phyloP scores from a whole-genome alignment of 64 coral and sea anemone genomes.

The Pocillopora damicornis region DNA sequence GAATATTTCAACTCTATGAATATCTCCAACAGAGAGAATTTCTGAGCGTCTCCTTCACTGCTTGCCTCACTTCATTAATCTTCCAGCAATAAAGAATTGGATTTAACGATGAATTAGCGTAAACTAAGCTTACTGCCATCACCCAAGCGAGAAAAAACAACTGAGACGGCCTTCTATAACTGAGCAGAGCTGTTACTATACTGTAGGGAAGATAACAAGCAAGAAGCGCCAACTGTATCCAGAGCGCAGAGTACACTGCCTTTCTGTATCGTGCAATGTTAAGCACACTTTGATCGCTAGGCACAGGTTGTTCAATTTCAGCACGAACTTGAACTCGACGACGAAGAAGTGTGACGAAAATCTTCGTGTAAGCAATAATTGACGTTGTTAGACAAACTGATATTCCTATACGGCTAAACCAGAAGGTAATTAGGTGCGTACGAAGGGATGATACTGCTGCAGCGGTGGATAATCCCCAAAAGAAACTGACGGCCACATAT shows the following conservation, averaged over 20 bases:
- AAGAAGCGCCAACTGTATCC: neutral
- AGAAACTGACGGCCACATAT: neutral
- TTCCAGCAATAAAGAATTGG: neutral
- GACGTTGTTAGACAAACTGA: neutral
- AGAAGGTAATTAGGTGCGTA: neutral
- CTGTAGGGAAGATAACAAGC: neutral
- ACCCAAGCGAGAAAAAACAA: neutral
- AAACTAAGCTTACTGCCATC: neutral
- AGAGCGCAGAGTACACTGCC: neutral
- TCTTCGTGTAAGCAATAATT: neutral
- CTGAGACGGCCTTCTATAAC: neutral
- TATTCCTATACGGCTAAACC: neutral
- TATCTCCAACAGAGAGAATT: no score
- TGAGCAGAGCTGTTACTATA: neutral
- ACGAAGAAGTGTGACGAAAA: neutral
- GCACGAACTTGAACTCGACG: neutral
- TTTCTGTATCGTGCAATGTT: neutral
- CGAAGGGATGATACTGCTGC: neutral
- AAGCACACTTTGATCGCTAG: neutral
- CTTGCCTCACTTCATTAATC: neutral
- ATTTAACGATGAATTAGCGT: neutral
- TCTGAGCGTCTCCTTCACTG: neutral
- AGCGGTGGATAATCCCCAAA: neutral
- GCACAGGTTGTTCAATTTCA: neutral
- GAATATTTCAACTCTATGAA: no score